These are phyloP conservation scores for Columba livia DNA, from an alignment of 2,113 vertebrate species.

Conservation along the genomic window DNA sequence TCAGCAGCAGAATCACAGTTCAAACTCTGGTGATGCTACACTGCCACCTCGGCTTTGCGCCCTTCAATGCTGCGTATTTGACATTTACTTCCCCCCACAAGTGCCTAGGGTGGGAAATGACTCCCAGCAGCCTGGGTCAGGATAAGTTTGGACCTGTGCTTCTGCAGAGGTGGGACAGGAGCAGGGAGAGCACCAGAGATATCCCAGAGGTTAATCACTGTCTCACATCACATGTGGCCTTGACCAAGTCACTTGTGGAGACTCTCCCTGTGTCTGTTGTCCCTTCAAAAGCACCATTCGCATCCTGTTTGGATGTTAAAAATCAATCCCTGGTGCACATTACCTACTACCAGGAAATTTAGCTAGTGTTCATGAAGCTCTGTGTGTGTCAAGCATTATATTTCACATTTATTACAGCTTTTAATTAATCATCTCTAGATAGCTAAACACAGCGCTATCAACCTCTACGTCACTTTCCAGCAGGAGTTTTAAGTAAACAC, in stretches of 20 bases:
- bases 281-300: neutral
- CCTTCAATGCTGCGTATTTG: neutral
- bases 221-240: neutral
- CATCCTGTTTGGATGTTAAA: neutral
- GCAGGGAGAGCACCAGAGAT: neutral
- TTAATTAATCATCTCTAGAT: constrained; percentile 29
- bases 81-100: neutral
- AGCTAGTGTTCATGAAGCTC: neutral
- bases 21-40: fast-evolving
- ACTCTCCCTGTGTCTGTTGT: neutral
- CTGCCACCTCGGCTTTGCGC: neutral
- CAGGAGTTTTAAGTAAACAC: constrained; percentile 10
- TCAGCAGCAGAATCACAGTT: neutral
- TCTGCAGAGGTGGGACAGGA: neutral
- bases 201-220: neutral
- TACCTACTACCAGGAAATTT: neutral
- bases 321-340: neutral
- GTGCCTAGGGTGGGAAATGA: neutral
- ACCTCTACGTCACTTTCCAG: neutral
- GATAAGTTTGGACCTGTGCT: neutral
- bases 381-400: neutral
- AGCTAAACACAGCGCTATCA: constrained; percentile 15
- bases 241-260: neutral
- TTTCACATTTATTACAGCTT: neutral
- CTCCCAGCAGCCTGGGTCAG: neutral